These are phyloP conservation scores for Mesodorylaimus sp. DNA, from an alignment of 2,888 invertebrate genomes.

Conservation along the genomic window DNA sequence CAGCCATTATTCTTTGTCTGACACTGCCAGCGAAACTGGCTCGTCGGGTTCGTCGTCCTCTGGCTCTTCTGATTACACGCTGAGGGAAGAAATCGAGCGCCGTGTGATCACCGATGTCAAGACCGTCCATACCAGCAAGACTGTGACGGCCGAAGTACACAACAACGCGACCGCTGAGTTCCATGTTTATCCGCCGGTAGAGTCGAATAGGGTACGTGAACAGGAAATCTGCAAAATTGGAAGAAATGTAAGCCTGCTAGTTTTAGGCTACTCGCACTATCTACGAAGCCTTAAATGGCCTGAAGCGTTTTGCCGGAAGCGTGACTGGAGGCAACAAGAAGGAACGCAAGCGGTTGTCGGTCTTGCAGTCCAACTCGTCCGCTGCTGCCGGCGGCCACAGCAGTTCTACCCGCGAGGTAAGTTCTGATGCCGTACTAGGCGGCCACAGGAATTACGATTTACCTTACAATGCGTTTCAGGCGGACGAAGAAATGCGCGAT, in stretches of 20 bases:
- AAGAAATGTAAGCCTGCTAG: background rate
- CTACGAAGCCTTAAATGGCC: background rate
- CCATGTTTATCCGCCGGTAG: constrained; percentile 13
- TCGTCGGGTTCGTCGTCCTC: constrained; percentile 13
- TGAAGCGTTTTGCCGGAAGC: background rate
- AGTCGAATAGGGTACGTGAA: background rate
- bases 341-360: no score
- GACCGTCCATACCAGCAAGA: constrained; percentile 22
- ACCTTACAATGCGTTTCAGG: background rate
- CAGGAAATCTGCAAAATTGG: background rate
- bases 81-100: constrained; percentile 21
- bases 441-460: no score
- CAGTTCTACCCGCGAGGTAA: no score
- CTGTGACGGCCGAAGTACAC: constrained; percentile 23
- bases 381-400: no score
- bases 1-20: constrained; percentile 2
- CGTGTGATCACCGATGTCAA: constrained; percentile 26
- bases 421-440: no score
- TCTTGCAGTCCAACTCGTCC: no score
- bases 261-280: background rate
- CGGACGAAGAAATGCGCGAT: background rate
- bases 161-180: constrained; percentile 13
- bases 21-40: constrained; percentile 13
- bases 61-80: constrained; percentile 25
- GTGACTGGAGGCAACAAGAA: no score